Evolutionary conservation across 2,888 invertebrate species (phyloP).

Genomic region (Odontomyia ornata): DNA sequence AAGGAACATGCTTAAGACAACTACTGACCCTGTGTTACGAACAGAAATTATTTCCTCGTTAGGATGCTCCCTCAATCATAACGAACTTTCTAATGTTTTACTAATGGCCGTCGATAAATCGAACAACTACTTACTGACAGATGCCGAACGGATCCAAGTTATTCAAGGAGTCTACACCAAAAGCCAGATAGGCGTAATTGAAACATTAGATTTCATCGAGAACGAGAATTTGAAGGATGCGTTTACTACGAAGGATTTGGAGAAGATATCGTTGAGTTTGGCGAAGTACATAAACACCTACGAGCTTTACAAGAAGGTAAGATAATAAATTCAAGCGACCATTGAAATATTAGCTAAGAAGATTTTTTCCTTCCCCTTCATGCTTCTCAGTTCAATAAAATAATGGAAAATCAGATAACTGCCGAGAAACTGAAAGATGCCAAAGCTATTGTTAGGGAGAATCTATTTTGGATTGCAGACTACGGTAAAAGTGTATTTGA

Average conservation of each 20-base stretch:
- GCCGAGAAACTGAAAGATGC: background rate
- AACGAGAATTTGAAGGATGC: background rate
- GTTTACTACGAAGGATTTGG: background rate
- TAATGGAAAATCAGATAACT: background rate
- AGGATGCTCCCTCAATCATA: conserved; percentile 67
- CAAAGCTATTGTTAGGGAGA: background rate
- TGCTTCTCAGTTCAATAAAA: conserved; percentile 21
- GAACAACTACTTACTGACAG: background rate
- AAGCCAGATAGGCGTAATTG: conserved; percentile 6
- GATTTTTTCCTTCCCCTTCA: no score
- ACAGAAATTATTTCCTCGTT: conserved; percentile 70
- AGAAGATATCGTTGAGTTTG: conserved; percentile 3
- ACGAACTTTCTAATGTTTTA: conserved; percentile 13
- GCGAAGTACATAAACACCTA: conserved; percentile 38
- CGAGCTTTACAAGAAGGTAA: conserved; percentile 12
- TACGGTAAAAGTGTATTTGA: background rate
- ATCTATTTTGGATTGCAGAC: conserved; percentile 38
- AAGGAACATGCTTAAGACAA: conserved; percentile 69
- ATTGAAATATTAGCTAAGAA: no score
- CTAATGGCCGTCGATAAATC: conserved; percentile 11
- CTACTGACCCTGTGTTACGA: conserved; percentile 67
- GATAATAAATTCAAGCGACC: background rate
- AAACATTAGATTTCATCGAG: conserved; percentile 16
- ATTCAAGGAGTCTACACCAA: conserved; percentile 36
- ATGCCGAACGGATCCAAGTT: conserved; percentile 20